phyloP scores from a whole-genome alignment of 2,888 invertebrate species.

The Koerneria pararmatus region DNA sequence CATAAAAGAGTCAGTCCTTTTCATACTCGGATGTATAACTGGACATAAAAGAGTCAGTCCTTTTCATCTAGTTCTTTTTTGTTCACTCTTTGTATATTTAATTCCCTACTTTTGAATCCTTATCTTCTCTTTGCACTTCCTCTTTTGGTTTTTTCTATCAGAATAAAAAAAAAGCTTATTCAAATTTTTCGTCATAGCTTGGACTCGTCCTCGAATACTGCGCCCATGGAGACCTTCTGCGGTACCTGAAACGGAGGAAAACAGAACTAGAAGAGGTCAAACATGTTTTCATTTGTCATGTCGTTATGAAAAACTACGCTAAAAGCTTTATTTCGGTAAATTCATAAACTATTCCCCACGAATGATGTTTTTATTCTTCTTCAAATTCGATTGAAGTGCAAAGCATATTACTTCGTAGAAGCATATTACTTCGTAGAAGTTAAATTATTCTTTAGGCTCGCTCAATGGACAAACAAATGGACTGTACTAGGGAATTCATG shows the following conservation, averaged over 20 bases:
- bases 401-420: too few species aligned
- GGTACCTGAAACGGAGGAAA: constrained; percentile 40
- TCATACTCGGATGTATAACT: too few species aligned
- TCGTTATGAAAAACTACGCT: background rate
- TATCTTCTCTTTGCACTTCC: background rate
- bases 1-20: too few species aligned
- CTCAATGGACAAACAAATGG: constrained; percentile 49
- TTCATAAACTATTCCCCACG: too few species aligned
- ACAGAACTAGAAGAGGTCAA: constrained; percentile 31
- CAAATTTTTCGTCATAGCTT: constrained; percentile 24
- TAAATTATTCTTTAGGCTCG: constrained; percentile 32
- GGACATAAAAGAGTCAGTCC: too few species aligned
- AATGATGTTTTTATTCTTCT: too few species aligned
- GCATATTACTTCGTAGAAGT: too few species aligned
- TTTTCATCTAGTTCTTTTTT: too few species aligned
- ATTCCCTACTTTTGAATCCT: background rate
- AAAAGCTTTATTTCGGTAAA: too few species aligned
- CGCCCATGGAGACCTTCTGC: constrained; percentile 41
- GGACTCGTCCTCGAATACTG: constrained; percentile 51
- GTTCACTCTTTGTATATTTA: too few species aligned
- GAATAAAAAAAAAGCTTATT: background rate
- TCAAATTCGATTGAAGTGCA: too few species aligned
- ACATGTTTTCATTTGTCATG: background rate
- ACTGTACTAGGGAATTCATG: constrained; percentile 49
- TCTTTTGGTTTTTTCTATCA: background rate